Evolutionary conservation across 1,140 invertebrate species (phyloP), one percentile per base, ranked within the genome.

Genomic region (Brachionus asplanchnoidis): DNA sequence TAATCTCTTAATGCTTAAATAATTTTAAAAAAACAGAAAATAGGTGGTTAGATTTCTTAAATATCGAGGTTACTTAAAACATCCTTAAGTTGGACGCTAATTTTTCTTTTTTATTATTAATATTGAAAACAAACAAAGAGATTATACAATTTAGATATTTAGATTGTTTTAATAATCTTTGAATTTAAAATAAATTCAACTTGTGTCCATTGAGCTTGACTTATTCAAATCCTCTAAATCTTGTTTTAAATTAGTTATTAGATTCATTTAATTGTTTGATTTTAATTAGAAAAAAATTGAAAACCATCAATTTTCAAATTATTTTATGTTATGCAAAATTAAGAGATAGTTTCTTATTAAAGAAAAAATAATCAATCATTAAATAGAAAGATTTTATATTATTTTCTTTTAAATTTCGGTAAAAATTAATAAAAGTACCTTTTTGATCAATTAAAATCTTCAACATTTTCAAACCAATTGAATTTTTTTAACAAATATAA

Each of bases 191-290:
- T 68, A 14, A 68, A 68, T 60, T 60, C 53, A 60, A 60, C 20
- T 60, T 60, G 20, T 60, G 53, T 60, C 53, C 23, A 60, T 60
- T 14, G n/a, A 32, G 66, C 9, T 68, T 68, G 32, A 68, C 66
- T 40, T 32, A n/a, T 9, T 68, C 8, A 68, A 68, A 68, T 68
- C 66, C 66, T 68, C 5, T 32, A 68, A 68, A 68, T 68, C 66
- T 68, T 68, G 66, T 68, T 68, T 60, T 60, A 60, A 60, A 60
- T 60, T 60, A 60, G 50, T 56, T 56, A 56, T 56, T 56, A n/a
- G 17, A 56, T 5, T 60, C 53, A 60, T 60, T 20, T 60, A 20
- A 20, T 60, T 60, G 53, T 60, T 60, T 60, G 53, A 60, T 60
- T 60, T 60, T 60, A 60, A 60, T 60, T 60, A 60, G 53, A n/a